Conservation (phyloP, 2,113 vertebrate genomes). For the Ammodytes marinus region DNA sequence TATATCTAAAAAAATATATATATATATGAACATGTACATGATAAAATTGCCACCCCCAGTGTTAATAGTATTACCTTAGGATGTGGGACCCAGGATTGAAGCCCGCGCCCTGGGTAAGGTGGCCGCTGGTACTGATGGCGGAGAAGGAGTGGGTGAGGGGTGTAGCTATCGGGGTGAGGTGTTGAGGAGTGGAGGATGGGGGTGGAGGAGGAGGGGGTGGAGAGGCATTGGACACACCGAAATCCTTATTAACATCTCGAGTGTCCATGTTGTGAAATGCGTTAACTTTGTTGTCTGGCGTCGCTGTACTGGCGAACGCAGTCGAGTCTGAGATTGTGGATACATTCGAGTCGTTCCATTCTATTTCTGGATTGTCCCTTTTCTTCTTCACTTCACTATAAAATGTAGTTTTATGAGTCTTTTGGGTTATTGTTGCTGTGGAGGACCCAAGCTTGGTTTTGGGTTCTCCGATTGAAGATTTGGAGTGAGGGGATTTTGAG, state of each 20-base stretch:
- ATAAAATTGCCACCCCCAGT: too few species aligned
- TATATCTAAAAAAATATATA: too few species aligned
- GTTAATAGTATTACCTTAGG: slow-evolving; percentile 87
- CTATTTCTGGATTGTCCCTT: slow-evolving; percentile 14
- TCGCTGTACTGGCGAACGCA: neutral
- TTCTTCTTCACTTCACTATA: neutral
- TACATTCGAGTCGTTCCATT: neutral
- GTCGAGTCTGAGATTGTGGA: neutral
- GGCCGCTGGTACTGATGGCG: slow-evolving; percentile 60
- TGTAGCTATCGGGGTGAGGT: slow-evolving; percentile 62
- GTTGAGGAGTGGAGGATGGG: slow-evolving; percentile 41
- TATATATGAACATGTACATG: too few species aligned
- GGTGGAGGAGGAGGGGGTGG: slow-evolving; percentile 37
- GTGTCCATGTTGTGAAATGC: slow-evolving; percentile 1
- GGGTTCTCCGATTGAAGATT: slow-evolving; percentile 4
- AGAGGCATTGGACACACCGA: neutral
- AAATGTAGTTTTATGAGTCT: neutral
- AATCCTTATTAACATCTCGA: neutral
- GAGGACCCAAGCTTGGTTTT: slow-evolving; percentile 19
- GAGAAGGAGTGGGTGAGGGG: neutral
- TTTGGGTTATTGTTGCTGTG: neutral
- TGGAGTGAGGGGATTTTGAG: neutral
- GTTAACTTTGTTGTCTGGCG: slow-evolving; percentile 12
- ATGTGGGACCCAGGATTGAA: slow-evolving; percentile 68
- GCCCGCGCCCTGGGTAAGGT: slow-evolving; percentile 47